phyloP scores from a whole-genome alignment of 35 echinoderm and acorn worm genomes.

The Diadema setosum region DNA sequence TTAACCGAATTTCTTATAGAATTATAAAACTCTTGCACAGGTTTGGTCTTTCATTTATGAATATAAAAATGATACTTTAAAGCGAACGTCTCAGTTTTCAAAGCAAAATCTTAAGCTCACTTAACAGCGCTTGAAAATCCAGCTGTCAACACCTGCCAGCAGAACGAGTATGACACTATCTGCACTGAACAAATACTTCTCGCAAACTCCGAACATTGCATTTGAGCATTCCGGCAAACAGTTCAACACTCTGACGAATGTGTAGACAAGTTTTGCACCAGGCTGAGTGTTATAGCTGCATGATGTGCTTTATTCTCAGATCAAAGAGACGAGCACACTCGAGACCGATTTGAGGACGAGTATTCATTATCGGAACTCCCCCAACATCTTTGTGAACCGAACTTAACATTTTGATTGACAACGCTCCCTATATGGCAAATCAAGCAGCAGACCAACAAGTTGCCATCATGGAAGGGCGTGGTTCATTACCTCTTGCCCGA shows the following conservation, averaged over 20 bases:
- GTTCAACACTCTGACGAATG: not conserved
- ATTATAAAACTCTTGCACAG: too few species aligned
- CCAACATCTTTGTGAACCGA: not conserved
- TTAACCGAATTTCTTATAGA: too few species aligned
- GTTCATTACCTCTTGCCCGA: too few species aligned
- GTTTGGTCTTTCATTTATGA: too few species aligned
- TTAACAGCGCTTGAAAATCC: too few species aligned
- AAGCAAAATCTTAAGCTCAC: too few species aligned
- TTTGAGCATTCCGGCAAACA: not conserved
- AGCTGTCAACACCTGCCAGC: not conserved
- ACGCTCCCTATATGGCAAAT: not conserved
- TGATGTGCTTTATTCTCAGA: not conserved
- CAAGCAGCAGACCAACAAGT: not conserved
- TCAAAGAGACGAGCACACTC: not conserved
- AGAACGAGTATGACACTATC: not conserved
- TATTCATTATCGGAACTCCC: not conserved
- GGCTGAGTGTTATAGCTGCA: not conserved
- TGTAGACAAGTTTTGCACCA: not conserved
- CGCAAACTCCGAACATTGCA: not conserved
- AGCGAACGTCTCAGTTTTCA: too few species aligned
- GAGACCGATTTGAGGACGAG: not conserved
- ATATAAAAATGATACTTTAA: too few species aligned
- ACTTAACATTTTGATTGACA: not conserved
- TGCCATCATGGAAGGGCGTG: not conserved
- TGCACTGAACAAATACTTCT: not conserved